Conservation (phyloP, 2,113 vertebrate species). For the Tichodroma muraria region DNA sequence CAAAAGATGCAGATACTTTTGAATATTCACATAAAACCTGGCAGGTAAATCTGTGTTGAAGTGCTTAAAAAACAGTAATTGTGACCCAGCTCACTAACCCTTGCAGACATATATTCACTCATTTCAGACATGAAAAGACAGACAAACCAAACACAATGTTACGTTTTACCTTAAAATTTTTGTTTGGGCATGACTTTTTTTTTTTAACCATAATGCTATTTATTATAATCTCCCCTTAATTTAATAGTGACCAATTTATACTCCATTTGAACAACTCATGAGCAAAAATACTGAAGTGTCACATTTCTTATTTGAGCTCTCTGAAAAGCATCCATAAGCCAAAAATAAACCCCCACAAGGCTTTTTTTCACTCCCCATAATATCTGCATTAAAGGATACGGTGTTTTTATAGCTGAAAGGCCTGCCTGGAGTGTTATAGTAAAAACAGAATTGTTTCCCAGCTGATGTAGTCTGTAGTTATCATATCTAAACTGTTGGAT, state of each 20-base stretch:
- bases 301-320: background rate
- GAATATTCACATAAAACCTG: background rate
- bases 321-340: background rate
- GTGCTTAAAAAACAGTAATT: background rate
- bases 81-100: background rate
- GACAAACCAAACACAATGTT: background rate
- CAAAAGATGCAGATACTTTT: background rate
- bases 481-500: conserved; percentile 99
- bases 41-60: background rate
- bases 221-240: background rate
- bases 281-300: background rate
- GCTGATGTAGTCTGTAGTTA: conserved; percentile 98
- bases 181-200: background rate
- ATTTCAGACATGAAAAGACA: background rate
- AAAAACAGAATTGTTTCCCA: conserved; percentile 98
- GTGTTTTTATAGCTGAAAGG: conserved; percentile 98
- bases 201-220: background rate
- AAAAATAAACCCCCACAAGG: background rate
- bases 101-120: background rate
- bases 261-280: background rate
- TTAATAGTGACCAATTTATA: background rate
- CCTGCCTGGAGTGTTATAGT: conserved; percentile 98
- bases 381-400: conserved; percentile 85
- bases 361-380: background rate
- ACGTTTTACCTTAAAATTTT: background rate